Percentiles rank a stretch among this genome's conserved stretches.
Evolutionary conservation across 2,113 vertebrate species (phyloP).

Genomic region (Uropsilus gracilis): DNA sequence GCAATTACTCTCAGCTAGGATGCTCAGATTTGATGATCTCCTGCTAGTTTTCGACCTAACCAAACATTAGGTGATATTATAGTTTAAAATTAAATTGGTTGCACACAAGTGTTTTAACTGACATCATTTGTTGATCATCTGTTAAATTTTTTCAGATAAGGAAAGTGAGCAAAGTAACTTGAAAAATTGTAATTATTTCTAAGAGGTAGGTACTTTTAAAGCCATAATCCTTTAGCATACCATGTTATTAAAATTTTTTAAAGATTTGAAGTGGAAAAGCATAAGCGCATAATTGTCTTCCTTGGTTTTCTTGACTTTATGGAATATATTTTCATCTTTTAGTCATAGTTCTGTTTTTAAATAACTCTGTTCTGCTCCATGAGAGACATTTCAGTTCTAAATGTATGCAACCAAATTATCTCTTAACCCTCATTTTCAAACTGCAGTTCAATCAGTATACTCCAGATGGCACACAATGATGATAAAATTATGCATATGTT

Average conservation of each 20-base stretch:
- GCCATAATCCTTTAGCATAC: slow-evolving; percentile 24
- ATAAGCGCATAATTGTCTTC: slow-evolving; percentile 20
- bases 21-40: slow-evolving; percentile 70
- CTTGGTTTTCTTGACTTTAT: slow-evolving; percentile 44
- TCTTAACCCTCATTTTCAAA: slow-evolving; percentile 79
- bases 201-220: not conserved
- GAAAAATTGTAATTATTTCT: not conserved
- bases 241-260: slow-evolving; percentile 56
- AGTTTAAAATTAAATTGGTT: slow-evolving; percentile 6
- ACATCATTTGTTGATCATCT: not conserved
- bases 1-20: slow-evolving; percentile 66
- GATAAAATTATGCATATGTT: slow-evolving; percentile 84
- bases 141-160: slow-evolving; percentile 48
- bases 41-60: slow-evolving; percentile 64
- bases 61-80: slow-evolving; percentile 42
- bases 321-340: slow-evolving; percentile 77
- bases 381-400: slow-evolving; percentile 71
- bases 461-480: slow-evolving; percentile 89
- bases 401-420: slow-evolving; percentile 74
- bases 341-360: slow-evolving; percentile 77
- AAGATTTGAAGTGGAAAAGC: slow-evolving; percentile 17
- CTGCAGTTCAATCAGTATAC: slow-evolving; percentile 85
- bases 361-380: slow-evolving; percentile 76
- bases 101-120: not conserved
- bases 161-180: slow-evolving; percentile 48